phyloP scores from a whole-genome alignment of 2,113 vertebrate species.

The Pangasianodon gigas region DNA sequence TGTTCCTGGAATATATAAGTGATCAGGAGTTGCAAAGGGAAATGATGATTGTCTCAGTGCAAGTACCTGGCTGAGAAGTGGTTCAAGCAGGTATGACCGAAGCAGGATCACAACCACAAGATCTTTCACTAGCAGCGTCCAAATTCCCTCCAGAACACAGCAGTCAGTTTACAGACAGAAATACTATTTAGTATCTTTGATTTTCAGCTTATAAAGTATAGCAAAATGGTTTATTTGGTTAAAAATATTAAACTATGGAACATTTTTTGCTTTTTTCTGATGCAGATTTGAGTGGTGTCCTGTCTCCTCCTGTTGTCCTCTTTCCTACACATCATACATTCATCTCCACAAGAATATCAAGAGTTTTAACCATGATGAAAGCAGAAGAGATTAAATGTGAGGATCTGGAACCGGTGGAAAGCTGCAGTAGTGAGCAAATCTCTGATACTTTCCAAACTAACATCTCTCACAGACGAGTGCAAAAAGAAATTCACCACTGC shows the following conservation, averaged over 20 bases:
- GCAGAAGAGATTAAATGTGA: constrained; percentile 3
- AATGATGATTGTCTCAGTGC: not conserved
- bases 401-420: not conserved
- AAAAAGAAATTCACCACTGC: not conserved
- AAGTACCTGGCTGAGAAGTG: not conserved
- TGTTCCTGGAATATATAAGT: not conserved
- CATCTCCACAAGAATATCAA: not conserved
- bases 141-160: not conserved
- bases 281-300: not conserved
- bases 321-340: not conserved
- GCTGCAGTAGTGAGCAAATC: not conserved
- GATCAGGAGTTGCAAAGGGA: not conserved
- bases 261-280: not conserved
- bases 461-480: not conserved
- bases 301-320: not conserved
- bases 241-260: not conserved
- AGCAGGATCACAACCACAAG: too few species aligned
- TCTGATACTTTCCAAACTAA: not conserved
- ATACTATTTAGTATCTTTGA: not conserved
- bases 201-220: not conserved
- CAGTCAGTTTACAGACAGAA: not conserved
- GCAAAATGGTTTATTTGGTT: not conserved
- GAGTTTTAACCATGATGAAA: not conserved
- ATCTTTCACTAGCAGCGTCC: not conserved
- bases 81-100: not conserved